Percentiles rank a stretch among this genome's conserved stretches.
These are phyloP conservation scores for Nesidiocoris tenuis DNA, from an alignment of 2,888 invertebrate genomes.

Conservation along the genomic window DNA sequence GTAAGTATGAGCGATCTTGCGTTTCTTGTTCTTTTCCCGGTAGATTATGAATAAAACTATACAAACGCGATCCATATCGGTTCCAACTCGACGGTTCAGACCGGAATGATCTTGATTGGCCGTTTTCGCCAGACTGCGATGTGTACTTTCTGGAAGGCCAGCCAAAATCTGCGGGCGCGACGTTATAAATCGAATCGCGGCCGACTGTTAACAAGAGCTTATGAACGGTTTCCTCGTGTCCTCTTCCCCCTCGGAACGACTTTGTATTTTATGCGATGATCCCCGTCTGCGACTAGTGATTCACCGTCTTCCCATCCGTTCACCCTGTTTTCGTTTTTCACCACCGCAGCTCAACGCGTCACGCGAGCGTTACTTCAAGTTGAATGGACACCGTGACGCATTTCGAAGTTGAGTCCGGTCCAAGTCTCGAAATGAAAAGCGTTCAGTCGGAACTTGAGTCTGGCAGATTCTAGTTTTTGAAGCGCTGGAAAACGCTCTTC, in stretches of 20 bases:
- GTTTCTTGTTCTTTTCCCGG: neutral
- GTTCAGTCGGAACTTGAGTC: too few relatives aligned
- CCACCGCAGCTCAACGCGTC: too few relatives aligned
- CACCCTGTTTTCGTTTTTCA: too few relatives aligned
- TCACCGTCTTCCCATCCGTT: neutral
- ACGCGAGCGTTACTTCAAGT: too few relatives aligned
- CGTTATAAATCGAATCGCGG: neutral
- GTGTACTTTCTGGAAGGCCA: neutral
- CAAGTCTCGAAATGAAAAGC: neutral
- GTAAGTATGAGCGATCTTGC: too few relatives aligned
- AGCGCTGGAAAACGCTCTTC: too few relatives aligned
- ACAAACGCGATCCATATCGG: conserved; percentile 20
- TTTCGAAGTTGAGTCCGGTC: neutral
- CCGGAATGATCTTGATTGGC: neutral
- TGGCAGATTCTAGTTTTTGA: too few relatives aligned
- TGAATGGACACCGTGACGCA: neutral
- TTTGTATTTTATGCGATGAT: neutral
- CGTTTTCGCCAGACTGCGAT: too few relatives aligned
- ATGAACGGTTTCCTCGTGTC: neutral
- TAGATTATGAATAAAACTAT: conserved; percentile 4
- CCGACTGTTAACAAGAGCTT: neutral
- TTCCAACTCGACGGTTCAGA: neutral
- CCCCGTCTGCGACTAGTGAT: neutral
- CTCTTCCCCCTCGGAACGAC: neutral
- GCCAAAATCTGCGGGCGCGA: neutral